Base-by-base conservation (phyloP, 2,888 invertebrate genomes). In the Anthoptus insignis region DNA sequence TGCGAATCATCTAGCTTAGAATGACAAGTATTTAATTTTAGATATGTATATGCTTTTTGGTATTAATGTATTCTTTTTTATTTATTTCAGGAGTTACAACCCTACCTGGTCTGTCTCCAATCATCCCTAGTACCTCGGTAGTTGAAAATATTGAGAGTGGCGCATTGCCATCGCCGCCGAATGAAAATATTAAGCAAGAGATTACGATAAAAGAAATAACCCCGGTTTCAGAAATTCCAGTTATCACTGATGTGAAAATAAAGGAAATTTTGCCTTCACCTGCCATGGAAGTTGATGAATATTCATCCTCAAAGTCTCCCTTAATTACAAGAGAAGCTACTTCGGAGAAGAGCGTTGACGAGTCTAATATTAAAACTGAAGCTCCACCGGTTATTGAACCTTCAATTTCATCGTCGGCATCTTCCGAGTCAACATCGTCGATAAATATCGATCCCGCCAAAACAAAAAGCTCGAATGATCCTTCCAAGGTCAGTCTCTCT, bases 201-300 rank as follows among this genome's bases (percentile, higher is more conserved):
- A 88, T 93, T 27, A 95, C 94, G 0, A 95, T 95, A 29, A 95
- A 95, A 72, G 95, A 95, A 82, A 94, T 95, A 5, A 94, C 95
- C 4, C 94, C 94, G 0, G 94, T 91, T 3, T 90, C 93, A 1
- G 91, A 91, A 76, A 91, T 92, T 29, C 91, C 93, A 1, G 80
- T 87, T 54, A 87, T 89, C 60, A 89, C 89, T 16, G 89, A 90
- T 39, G 89, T 93, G 14, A 91, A 90, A 73, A 90, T 92, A 39
- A 92, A 91, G 73, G 91, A 93, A 75, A 87, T 93, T 32, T 75
- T 90, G 22, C 93, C 91, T 9, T 86, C 88, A 13, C 82, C 86
- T 0, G 84, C 83, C 60, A 83, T 86, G 59, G 91, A 92, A 65
- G 86, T 86, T 9, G 81, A 84, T 11, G 88, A 91, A 70, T 92